Evolutionary conservation across 2,888 invertebrate species (phyloP).

Genomic region (Ectemnius continuus): DNA sequence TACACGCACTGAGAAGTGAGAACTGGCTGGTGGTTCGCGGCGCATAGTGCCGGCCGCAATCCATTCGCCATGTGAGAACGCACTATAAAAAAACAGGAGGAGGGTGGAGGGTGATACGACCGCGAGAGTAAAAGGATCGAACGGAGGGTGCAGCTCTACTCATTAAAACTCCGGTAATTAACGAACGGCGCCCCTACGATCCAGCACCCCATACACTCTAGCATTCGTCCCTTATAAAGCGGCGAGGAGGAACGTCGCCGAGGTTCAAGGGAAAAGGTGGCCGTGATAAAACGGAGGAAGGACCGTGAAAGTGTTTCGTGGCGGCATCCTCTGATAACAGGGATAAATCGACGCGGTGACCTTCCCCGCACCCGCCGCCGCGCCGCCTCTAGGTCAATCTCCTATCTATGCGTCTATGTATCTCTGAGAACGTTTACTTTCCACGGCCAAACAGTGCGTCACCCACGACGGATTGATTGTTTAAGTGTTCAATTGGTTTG

Average conservation of each 20-base stretch:
- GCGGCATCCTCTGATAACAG: too few relatives aligned
- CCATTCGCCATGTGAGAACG: conserved; percentile 52
- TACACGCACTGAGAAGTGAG: not conserved
- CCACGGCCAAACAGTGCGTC: too few relatives aligned
- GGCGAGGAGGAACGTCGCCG: conserved; percentile 25
- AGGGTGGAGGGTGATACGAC: conserved; percentile 5
- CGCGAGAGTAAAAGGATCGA: conserved; percentile 36
- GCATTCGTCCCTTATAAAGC: conserved; percentile 32
- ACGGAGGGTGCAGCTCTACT: conserved; percentile 57
- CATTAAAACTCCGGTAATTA: conserved; percentile 68
- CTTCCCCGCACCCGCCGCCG: too few relatives aligned
- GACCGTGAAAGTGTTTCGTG: too few relatives aligned
- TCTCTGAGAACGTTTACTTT: too few relatives aligned
- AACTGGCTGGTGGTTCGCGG: too few relatives aligned
- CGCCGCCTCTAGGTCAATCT: too few relatives aligned
- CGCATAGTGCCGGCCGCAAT: conserved; percentile 25
- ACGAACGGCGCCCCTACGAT: conserved; percentile 40
- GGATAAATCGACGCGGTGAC: too few relatives aligned
- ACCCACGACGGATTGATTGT: not conserved
- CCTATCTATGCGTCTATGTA: too few relatives aligned
- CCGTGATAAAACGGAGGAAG: too few relatives aligned
- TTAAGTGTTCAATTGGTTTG: conserved; percentile 1
- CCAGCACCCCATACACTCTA: conserved; percentile 38
- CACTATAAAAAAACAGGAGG: conserved; percentile 27
- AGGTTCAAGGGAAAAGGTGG: conserved; percentile 18